Percentiles rank a stretch among this genome's conserved stretches.
phyloP scores from a whole-genome alignment of 2,113 vertebrate genomes.

The Anhinga rufa region DNA sequence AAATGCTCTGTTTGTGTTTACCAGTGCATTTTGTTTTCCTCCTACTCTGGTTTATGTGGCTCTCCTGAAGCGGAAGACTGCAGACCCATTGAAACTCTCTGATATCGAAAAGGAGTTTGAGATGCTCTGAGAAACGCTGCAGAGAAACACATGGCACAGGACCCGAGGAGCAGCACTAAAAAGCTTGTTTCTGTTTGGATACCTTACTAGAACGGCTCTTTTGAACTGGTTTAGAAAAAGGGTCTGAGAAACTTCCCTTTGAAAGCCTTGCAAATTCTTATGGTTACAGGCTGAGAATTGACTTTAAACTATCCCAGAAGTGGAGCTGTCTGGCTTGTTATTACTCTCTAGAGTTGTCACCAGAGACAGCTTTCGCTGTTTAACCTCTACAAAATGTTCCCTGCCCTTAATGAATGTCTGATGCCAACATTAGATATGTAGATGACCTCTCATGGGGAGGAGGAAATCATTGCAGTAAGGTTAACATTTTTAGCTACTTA shows the following conservation, averaged over 20 bases:
- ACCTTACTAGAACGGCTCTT: neutral
- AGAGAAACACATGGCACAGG: neutral
- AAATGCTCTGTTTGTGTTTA: neutral
- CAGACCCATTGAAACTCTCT: neutral
- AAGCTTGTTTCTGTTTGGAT: neutral
- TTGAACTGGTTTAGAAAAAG: neutral
- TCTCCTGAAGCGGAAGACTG: neutral
- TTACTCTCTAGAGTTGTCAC: neutral
- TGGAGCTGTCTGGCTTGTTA: neutral
- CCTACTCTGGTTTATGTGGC: neutral
- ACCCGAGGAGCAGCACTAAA: neutral
- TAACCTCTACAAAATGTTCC: neutral
- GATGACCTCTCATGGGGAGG: neutral
- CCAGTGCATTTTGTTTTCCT: neutral
- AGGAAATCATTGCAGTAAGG: neutral
- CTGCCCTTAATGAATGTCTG: neutral
- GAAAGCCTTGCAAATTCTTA: neutral
- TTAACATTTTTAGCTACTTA: constrained; percentile 4
- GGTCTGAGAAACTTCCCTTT: neutral
- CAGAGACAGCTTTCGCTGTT: neutral
- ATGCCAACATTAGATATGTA: neutral
- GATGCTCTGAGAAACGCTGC: neutral
- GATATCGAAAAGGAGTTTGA: neutral
- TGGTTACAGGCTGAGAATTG: neutral
- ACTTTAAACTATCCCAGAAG: neutral